phyloP scores from a whole-genome alignment of 2,113 vertebrate genomes.

The Tursiops truncatus region DNA sequence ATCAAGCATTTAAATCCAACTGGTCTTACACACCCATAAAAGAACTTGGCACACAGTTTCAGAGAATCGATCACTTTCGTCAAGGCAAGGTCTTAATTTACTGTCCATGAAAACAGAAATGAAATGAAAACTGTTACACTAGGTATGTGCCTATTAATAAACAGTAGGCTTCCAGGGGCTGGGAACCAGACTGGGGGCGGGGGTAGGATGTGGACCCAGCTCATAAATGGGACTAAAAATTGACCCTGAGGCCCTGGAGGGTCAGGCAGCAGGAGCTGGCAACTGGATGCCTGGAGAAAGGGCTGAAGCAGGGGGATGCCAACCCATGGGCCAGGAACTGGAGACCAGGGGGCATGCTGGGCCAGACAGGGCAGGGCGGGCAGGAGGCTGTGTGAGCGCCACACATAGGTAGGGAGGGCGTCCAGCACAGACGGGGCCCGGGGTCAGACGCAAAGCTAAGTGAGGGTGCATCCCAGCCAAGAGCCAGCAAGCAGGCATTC shows the following conservation, averaged over 20 bases:
- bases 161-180: background rate
- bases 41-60: background rate
- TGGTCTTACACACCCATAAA: background rate
- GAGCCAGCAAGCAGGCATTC: background rate
- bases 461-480: background rate
- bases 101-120: background rate
- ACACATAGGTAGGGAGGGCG: no score
- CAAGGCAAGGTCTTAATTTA: background rate
- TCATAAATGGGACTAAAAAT: background rate
- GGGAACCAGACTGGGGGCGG: background rate
- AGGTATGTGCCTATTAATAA: background rate
- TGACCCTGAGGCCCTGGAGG: background rate
- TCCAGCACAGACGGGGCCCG: background rate
- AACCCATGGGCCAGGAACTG: background rate
- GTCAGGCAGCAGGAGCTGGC: background rate
- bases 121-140: background rate
- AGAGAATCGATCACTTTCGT: background rate
- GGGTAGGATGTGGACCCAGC: no score
- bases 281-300: no score
- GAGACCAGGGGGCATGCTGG: rapidly evolving
- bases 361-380: background rate
- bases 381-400: background rate
- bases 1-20: background rate
- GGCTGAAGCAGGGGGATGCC: rapidly evolving
- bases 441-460: background rate